Evolutionary conservation across 2,113 vertebrate species (phyloP).

Genomic region (Sander lucioperca): DNA sequence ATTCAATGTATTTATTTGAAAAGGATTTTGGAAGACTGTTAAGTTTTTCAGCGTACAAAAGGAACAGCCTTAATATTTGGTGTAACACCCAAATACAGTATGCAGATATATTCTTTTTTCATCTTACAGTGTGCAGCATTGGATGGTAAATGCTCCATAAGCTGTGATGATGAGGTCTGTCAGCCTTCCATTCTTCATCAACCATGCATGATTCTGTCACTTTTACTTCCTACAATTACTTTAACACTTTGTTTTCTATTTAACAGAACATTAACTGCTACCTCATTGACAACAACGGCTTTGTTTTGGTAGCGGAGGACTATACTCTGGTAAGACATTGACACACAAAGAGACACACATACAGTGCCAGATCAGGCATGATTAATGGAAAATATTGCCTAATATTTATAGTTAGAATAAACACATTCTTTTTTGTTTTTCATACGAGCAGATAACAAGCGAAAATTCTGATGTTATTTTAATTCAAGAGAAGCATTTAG

Average conservation of each 20-base stretch:
- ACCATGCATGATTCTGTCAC: background rate
- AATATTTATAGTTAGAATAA: background rate
- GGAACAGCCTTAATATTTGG: constrained; percentile 3
- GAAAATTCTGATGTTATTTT: background rate
- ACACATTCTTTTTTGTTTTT: background rate
- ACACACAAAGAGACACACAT: background rate
- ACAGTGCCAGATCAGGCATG: background rate
- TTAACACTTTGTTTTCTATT: constrained; percentile 12
- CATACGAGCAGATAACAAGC: background rate
- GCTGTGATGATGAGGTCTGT: constrained; percentile 96
- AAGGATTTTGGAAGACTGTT: constrained; percentile 8
- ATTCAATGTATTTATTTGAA: background rate
- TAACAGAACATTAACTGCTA: constrained; percentile 95
- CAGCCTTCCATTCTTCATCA: background rate
- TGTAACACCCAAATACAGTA: background rate
- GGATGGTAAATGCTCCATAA: constrained; percentile 95
- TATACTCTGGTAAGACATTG: constrained; percentile 87
- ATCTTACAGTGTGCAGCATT: constrained; percentile 91
- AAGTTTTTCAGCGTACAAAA: constrained; percentile 14
- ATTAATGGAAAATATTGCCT: background rate
- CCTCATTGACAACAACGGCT: constrained; percentile 98
- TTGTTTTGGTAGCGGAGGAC: constrained; percentile 96
- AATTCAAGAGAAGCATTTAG: background rate
- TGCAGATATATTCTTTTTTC: constrained; percentile 20
- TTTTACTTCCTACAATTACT: background rate